phyloP scores from a whole-genome alignment of 2,888 invertebrate genomes.

The Pheosia tremula region DNA sequence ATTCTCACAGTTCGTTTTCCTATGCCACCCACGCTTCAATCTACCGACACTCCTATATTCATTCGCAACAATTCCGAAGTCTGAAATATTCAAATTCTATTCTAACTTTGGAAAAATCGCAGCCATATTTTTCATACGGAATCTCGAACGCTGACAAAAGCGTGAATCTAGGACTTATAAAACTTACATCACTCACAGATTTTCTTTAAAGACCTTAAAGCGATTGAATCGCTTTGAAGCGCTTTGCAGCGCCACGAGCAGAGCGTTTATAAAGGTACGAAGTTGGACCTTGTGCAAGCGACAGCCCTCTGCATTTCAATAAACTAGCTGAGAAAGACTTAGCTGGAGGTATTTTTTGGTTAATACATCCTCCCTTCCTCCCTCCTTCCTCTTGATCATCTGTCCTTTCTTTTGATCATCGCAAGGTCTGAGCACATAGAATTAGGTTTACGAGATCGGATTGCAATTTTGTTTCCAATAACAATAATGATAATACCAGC shows the following conservation, averaged over 20 bases:
- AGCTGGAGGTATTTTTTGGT: too few species aligned
- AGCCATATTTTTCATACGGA: not conserved
- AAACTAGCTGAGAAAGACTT: not conserved
- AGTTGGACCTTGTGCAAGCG: constrained; percentile 22
- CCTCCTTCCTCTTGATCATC: too few species aligned
- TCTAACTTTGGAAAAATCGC: not conserved
- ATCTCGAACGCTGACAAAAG: constrained; percentile 5
- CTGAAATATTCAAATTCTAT: not conserved
- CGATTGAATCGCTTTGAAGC: constrained; percentile 20
- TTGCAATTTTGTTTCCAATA: too few species aligned
- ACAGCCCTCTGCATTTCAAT: constrained; percentile 11
- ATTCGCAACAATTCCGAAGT: not conserved
- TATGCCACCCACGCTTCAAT: too few species aligned
- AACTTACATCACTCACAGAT: constrained; percentile 21
- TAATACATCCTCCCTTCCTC: too few species aligned
- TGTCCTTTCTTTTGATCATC: too few species aligned
- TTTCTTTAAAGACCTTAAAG: constrained; percentile 15
- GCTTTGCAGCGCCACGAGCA: constrained; percentile 22
- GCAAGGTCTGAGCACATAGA: too few species aligned
- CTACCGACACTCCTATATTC: not conserved
- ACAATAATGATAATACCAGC: too few species aligned
- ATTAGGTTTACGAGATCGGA: too few species aligned
- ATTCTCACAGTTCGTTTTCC: too few species aligned
- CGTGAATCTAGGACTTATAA: constrained; percentile 19
- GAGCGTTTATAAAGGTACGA: constrained; percentile 28